Evolutionary conservation across 2,797 vertebrate genomes (phyloP).

Genomic region (Momotus momota): DNA sequence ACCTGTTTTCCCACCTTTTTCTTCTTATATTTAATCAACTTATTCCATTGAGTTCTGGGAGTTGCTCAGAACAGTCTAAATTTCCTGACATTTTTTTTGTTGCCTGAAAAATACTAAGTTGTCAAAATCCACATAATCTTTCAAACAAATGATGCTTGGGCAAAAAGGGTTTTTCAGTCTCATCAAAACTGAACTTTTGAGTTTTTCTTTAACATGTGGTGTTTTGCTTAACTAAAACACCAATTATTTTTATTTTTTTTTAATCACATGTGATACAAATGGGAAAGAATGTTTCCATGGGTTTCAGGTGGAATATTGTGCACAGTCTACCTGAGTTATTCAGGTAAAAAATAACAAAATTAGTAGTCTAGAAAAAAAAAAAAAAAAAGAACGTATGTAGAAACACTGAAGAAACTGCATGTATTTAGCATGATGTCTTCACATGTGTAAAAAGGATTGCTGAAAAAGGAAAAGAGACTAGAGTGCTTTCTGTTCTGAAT

Average conservation of each 20-base stretch:
- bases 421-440: background rate
- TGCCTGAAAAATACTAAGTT: background rate
- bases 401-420: background rate
- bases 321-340: background rate
- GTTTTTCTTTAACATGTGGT: background rate
- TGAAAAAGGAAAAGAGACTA: background rate
- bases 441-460: background rate
- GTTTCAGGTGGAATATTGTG: background rate
- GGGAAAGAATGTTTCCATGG: background rate
- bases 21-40: background rate
- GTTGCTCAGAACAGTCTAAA: background rate
- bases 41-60: background rate
- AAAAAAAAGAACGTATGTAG: background rate
- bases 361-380: background rate
- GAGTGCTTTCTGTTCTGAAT: fast-evolving
- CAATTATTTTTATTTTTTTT: background rate
- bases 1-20: background rate
- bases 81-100: background rate
- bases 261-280: background rate
- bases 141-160: background rate
- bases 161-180: background rate
- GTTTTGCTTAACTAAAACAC: background rate
- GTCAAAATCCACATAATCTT: background rate
- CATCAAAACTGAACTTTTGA: background rate
- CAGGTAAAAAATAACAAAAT: background rate